Base-by-base conservation (phyloP, 2,113 vertebrate genomes). In the Trogon melanurus region DNA sequence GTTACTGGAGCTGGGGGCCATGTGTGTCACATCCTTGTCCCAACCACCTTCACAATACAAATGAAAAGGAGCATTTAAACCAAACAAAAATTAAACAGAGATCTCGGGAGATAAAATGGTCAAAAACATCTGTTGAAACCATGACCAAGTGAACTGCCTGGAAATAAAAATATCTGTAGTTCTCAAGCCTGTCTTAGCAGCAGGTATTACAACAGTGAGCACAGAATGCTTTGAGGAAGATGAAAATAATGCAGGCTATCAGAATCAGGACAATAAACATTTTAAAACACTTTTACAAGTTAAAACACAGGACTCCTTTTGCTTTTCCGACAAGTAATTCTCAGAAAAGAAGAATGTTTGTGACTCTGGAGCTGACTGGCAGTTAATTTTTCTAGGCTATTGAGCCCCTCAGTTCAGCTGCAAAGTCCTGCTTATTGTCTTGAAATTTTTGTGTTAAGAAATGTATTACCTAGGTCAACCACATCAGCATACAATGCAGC, bases 81-180 rank as follows among this genome's bases (percentile, higher is more conserved):
- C 3, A 5, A 75, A 79, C 45, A 66, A 79, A 92, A 80, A 44
- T 60, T 79, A 38, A 87, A 79, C 51, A 66, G 80, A 91, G 76
- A 92, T 85, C 47, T 56, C 75, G 16, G 30, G 51, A 91, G 54
- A 96, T 57, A 80, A 92, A 84, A 71, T 27, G 25, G 76, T 62
- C 44, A 47, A 75, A 86, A 95, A n/a, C 44, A 78, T 69, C 80
- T 95, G 72, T 45, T 85, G 84, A 92, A 88, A 78, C 23, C 27
- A 65, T 41, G 74, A 91, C 26, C 56, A 86, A 83, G 74, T 38
- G 53, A 87, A 79, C 90, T 54, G 74, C 3, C 73, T 82, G 45
- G 34, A 95, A 72, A 25, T 38, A 71, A 84, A 57, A 29, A 25
- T 54, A 61, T 21, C 47, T 61, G 34, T 64, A 71, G 78, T 79